A percentile compares a stretch with the other conserved stretches of the same genome.
These are phyloP conservation scores for Nemurella pictetii DNA, from an alignment of 2,888 invertebrate genomes.

Conservation along the genomic window DNA sequence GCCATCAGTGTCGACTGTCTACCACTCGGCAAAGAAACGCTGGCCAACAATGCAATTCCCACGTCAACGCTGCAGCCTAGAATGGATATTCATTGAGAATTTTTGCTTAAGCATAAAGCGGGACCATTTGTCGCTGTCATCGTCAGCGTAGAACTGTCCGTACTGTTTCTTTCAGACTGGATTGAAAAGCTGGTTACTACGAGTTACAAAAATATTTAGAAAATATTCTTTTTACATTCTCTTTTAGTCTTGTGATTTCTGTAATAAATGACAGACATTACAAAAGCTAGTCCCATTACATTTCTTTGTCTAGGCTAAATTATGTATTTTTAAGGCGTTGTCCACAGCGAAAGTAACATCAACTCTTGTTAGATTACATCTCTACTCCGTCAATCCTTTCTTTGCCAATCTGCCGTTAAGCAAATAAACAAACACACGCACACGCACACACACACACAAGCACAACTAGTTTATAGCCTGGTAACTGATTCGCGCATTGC, in stretches of 20 bases:
- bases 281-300: constrained; percentile 21
- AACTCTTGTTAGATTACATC: constrained; percentile 24
- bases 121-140: constrained; percentile 16
- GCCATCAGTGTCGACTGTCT: not conserved
- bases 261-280: constrained; percentile 22
- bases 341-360: constrained; percentile 17
- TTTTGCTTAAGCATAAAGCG: constrained; percentile 9
- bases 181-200: not conserved
- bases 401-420: not conserved
- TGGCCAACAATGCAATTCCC: not conserved
- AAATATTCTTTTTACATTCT: constrained; percentile 6
- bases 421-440: not conserved
- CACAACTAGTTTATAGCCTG: not conserved
- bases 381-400: constrained; percentile 7
- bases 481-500: not conserved
- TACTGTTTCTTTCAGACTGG: not conserved
- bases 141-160: not conserved
- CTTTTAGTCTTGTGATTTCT: not conserved
- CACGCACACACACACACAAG: not conserved
- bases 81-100: not conserved
- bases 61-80: not conserved
- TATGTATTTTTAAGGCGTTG: constrained; percentile 25
- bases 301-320: constrained; percentile 22
- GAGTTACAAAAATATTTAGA: constrained; percentile 1
- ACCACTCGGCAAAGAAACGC: not conserved